phyloP scores from a whole-genome alignment of 2,797 vertebrate species.

The Dromococcyx pavoninus region DNA sequence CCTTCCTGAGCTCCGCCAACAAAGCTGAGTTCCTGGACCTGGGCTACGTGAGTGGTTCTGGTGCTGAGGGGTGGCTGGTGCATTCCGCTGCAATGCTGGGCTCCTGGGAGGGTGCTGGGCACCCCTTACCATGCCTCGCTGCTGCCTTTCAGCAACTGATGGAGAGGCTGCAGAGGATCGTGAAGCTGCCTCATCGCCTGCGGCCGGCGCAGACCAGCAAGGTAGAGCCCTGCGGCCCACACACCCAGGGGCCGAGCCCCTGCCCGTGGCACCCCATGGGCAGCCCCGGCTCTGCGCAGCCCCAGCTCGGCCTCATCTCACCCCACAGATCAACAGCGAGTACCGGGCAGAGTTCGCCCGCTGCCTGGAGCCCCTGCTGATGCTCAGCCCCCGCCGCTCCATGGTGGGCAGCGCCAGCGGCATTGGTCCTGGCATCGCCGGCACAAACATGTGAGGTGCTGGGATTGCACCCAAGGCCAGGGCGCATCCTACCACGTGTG shows the following conservation, averaged over 20 bases:
- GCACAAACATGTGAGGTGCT: conserved; percentile 65
- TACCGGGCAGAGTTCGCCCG: conserved; percentile 86
- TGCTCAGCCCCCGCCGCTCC: conserved; percentile 77
- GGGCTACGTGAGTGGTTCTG: conserved; percentile 85
- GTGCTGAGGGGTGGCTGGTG: fast-evolving
- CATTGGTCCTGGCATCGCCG: conserved; percentile 62
- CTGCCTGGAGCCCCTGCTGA: conserved; percentile 86
- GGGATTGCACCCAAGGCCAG: not conserved
- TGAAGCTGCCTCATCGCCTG: conserved; percentile 86
- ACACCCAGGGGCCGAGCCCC: fast-evolving
- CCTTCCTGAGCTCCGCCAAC: conserved; percentile 90
- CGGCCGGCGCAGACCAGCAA: conserved; percentile 89
- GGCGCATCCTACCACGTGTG: not conserved
- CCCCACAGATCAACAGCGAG: conserved; percentile 87
- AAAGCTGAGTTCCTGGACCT: conserved; percentile 92
- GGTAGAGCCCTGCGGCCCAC: conserved; percentile 58
- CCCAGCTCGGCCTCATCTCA: fast-evolving
- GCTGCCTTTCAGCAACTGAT: conserved; percentile 85
- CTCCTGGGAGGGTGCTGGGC: fast-evolving
- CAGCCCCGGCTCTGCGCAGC: not conserved
- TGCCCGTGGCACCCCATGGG: fast-evolving
- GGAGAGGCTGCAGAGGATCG: conserved; percentile 88
- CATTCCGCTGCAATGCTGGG: fast-evolving
- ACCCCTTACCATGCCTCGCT: fast-evolving
- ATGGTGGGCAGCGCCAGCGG: conserved; percentile 64